A percentile compares a stretch with the other conserved stretches of the same genome.
Conservation (phyloP, 2,888 invertebrate species). For the Calameuta filiformis region DNA sequence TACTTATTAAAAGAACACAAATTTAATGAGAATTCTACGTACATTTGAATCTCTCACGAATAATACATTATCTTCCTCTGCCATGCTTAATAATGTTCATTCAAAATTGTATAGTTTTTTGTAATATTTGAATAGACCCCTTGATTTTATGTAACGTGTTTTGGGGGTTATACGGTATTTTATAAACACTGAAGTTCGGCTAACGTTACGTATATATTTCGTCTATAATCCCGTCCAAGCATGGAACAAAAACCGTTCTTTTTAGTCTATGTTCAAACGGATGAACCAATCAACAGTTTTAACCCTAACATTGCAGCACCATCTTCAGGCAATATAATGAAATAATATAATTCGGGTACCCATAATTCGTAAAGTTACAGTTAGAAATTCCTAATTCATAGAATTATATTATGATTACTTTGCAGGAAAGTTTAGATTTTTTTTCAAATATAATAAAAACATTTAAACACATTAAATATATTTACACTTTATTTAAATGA, state of each 20-base stretch:
- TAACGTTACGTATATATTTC: background rate
- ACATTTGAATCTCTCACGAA: constrained; percentile 46
- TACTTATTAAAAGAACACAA: constrained; percentile 18
- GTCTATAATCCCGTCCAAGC: background rate
- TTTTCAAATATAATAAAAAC: background rate
- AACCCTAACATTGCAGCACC: background rate
- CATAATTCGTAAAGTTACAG: background rate
- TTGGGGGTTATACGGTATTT: background rate
- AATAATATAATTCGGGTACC: background rate
- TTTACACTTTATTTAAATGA: background rate
- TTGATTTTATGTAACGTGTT: background rate
- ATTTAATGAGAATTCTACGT: constrained; percentile 23
- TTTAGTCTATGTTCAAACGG: background rate
- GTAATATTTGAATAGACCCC: background rate
- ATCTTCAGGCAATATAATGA: background rate
- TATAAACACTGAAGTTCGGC: background rate
- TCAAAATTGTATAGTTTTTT: background rate
- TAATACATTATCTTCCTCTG: constrained; percentile 46
- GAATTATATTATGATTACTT: background rate
- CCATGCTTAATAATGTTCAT: constrained; percentile 33
- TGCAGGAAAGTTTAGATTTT: background rate
- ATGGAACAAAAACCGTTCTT: background rate
- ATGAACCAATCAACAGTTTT: background rate
- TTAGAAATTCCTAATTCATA: background rate
- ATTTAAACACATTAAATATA: background rate